Evolutionary conservation across 1,140 invertebrate genomes (phyloP), one percentile per base, ranked within the genome.

Genomic region (Branchinecta lindahli): DNA sequence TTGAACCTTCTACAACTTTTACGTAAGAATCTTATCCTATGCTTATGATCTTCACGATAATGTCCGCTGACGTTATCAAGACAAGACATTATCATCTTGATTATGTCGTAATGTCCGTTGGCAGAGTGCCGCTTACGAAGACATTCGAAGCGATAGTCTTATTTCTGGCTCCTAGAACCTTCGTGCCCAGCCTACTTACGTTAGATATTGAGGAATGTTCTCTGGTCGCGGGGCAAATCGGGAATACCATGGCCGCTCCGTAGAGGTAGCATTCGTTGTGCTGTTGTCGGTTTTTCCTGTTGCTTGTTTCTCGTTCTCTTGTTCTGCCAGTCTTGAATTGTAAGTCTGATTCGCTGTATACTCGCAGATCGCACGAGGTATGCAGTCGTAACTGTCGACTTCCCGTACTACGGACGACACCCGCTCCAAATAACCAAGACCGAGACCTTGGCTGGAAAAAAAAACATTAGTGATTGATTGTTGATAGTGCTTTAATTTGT

Each of bases 261-360:
- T 12, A 61, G 52, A 20, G 12, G 52, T 20, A 12, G 52, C 52
- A 61, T 15, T 20, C 12, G 52, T 61, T 61, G 12, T 61, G 18
- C 18, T 61, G 12, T 61, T 20, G 18, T 12, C 52, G 2, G 2
- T 6, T 20, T 20, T 20, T 15, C 18, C 52, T 61, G 52, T 61
- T 33, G 33, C 33, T 33, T 33, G 33, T 5, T 33, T 33, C 12
- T 61, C 52, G 12, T 20, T 12, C 12, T 61, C 12, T 20, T 61
- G 52, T 12, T 15, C 52, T 61, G 6, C 52, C 1, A 12, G 12
- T 20, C 52, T 61, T 61, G 12, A 20, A 4, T 12, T 61, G 18
- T 61, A 61, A 1, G 52, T 61, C 18, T 61, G 52, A 61, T 61
- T 61, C 18, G 52, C 52, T 61, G 52, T 61, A 61, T 61, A 61